Conservation (phyloP, 2,888 invertebrate species). For the Dendrolimus pini region DNA sequence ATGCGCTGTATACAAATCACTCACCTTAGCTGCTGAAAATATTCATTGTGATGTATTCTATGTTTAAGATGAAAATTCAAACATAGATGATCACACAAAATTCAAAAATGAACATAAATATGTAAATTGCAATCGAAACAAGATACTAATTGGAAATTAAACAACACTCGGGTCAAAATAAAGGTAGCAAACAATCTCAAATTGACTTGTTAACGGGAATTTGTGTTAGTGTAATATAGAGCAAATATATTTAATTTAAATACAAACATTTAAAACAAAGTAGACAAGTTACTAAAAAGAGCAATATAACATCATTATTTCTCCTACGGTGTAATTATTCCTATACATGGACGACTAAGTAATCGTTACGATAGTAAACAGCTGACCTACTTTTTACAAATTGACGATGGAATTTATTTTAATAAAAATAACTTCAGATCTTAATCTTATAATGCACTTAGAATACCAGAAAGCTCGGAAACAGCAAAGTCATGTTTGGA, state of each 20-base stretch:
- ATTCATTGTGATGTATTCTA: slow-evolving; percentile 16
- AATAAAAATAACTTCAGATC: neutral
- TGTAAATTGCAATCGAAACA: slow-evolving; percentile 25
- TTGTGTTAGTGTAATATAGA: slow-evolving; percentile 67
- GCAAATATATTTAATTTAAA: slow-evolving; percentile 20
- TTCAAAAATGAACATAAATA: slow-evolving; percentile 25
- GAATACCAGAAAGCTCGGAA: slow-evolving; percentile 1
- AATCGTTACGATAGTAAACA: no score
- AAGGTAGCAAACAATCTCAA: slow-evolving; percentile 27
- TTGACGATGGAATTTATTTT: no score
- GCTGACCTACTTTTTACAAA: no score
- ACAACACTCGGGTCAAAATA: slow-evolving; percentile 28
- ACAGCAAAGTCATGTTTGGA: slow-evolving; percentile 9
- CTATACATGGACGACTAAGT: no score
- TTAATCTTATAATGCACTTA: neutral
- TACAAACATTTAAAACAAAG: slow-evolving; percentile 17
- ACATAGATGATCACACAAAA: slow-evolving; percentile 22
- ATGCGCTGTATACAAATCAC: slow-evolving; percentile 18
- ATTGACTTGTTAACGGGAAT: slow-evolving; percentile 65
- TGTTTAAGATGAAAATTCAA: slow-evolving; percentile 12
- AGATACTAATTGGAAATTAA: slow-evolving; percentile 30
- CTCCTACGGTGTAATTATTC: no score
- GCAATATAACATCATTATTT: no score
- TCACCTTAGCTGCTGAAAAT: slow-evolving; percentile 43
- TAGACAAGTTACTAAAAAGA: slow-evolving; percentile 2